phyloP scores from a whole-genome alignment of 1,140 invertebrate species.

The Heterodera carotae region DNA sequence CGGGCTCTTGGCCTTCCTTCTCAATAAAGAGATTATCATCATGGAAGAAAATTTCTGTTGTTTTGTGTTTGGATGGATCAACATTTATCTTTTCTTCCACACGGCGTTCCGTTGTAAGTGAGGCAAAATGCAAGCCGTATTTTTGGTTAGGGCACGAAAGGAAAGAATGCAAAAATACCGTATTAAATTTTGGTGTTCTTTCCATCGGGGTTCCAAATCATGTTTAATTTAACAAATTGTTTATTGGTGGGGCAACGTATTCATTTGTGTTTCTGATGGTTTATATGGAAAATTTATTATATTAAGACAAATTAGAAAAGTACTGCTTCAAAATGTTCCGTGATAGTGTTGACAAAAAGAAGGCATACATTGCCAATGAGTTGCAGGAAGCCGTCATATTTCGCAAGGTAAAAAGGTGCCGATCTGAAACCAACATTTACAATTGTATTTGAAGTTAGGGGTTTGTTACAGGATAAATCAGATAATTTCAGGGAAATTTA shows the following conservation, averaged over 20 bases:
- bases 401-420: constrained; percentile 52
- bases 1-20: constrained; percentile 56
- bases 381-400: constrained; percentile 65
- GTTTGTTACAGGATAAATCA: background rate
- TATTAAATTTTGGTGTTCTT: too few species aligned
- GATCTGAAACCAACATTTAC: constrained; percentile 1
- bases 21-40: constrained; percentile 63
- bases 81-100: constrained; percentile 52
- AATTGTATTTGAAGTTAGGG: too few species aligned
- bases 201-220: too few species aligned
- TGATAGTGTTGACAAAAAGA: constrained; percentile 50
- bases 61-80: constrained; percentile 56
- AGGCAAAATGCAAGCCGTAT: constrained; percentile 27
- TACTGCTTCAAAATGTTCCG: constrained; percentile 44
- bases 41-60: constrained; percentile 62
- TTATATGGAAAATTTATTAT: constrained; percentile 3
- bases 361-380: constrained; percentile 59
- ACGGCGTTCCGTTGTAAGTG: constrained; percentile 54
- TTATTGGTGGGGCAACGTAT: too few species aligned
- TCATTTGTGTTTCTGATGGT: too few species aligned
- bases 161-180: background rate
- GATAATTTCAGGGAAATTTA: constrained; percentile 5
- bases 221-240: too few species aligned
- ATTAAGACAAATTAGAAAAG: constrained; percentile 55
- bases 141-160: background rate